Evolutionary conservation across 92 coral and sea anemone species (phyloP), one percentile per base, ranked within the genome.

Genomic region (Porites rus): DNA sequence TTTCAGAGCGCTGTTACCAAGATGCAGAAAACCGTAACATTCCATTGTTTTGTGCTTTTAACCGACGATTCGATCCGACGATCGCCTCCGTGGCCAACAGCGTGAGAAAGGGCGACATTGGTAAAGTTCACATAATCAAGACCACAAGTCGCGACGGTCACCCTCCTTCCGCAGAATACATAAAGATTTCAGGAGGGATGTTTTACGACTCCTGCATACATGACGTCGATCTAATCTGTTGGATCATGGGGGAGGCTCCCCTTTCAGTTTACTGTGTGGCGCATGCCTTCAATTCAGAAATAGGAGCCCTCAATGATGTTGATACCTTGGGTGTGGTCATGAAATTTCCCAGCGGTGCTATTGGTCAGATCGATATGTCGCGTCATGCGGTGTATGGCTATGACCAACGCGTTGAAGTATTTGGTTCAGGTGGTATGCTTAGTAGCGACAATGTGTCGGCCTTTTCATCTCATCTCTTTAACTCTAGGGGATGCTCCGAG

Each of bases 1-100:
- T 70, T 72, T 24, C 85, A 96, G 99, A 70, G 59, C 66, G 77
- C 11, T 96, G 99, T 76, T 96, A 94, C 74, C 88, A 93, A 6
- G 92, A 90, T n/a, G 99, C 99, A n/a, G 91, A 82, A 59, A 83
- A 38, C 71, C 70, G 52, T 1, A 82, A 90, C 9, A 65, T 86
- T 65, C 94, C 98, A 12, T 31, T 96, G 60, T 51, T 91, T 19
- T 96, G 99, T 81, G 93, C 96, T 43, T 96, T 91, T 71, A 96
- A 96, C 80, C 96, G 99, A 22, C 95, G 99, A 38, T 96, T 96
- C 78, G 99, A 96, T 83, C 97, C 97, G 13, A 95, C 98, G 6
- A 65, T 85, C 8, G 78, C 79, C 1, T 76, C 87, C 18, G 84
- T 96, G 21, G 80, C 79, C 46, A 86, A 80, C 60, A 79, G 86